phyloP scores from a whole-genome alignment of 2,888 invertebrate species.

The Mythimna pallens region DNA sequence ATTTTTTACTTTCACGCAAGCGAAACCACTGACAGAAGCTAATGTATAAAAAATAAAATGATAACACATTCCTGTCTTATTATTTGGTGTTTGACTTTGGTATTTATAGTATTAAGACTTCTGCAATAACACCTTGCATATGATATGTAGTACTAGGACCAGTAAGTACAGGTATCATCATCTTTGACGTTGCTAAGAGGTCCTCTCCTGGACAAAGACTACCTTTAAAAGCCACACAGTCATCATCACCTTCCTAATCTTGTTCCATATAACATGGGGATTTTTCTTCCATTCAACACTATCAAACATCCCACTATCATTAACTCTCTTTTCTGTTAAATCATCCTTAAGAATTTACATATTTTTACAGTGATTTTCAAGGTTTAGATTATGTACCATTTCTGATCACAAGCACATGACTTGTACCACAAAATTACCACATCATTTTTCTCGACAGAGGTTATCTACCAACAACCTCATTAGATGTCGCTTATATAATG shows the following conservation, averaged over 20 bases:
- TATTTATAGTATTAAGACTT: background rate
- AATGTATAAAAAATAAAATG: too few relatives aligned
- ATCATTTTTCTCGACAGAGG: slow-evolving; percentile 56
- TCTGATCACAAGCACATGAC: slow-evolving; percentile 16
- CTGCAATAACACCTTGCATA: background rate
- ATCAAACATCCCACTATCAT: too few relatives aligned
- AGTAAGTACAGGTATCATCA: background rate
- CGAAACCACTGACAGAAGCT: too few relatives aligned
- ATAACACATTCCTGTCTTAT: too few relatives aligned
- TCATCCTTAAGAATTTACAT: background rate
- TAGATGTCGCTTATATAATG: slow-evolving; percentile 59
- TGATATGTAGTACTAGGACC: background rate
- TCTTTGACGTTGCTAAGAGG: too few relatives aligned
- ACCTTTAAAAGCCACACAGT: too few relatives aligned
- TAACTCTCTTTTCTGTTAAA: too few relatives aligned
- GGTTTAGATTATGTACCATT: slow-evolving; percentile 7
- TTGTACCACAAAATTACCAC: slow-evolving; percentile 54
- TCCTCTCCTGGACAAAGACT: background rate
- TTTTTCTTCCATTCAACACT: background rate
- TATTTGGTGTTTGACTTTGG: too few relatives aligned
- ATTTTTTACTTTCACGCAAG: too few relatives aligned
- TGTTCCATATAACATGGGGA: background rate
- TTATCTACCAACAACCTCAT: slow-evolving; percentile 60
- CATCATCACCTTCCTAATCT: background rate
- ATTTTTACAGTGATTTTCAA: background rate